Evolutionary conservation across 2,888 invertebrate species (phyloP).

Genomic region (Zele albiditarsus): DNA sequence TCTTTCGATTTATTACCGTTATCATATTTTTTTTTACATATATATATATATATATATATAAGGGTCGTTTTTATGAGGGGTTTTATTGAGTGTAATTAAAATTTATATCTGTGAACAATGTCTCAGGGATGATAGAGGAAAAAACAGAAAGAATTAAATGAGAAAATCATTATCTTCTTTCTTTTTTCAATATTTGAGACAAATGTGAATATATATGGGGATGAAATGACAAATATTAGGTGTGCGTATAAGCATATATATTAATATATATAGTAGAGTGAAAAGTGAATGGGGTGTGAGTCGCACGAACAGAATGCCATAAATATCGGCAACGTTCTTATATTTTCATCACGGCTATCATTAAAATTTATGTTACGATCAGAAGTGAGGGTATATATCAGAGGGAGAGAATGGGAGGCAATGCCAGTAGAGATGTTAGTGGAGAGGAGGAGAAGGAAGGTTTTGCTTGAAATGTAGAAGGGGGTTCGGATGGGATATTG

Average conservation of each 20-base stretch:
- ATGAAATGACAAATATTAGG: slow-evolving; percentile 9
- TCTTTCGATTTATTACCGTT: slow-evolving; percentile 9
- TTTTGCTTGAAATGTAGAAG: slow-evolving; percentile 35
- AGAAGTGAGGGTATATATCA: slow-evolving; percentile 69
- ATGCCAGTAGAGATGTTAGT: slow-evolving; percentile 33
- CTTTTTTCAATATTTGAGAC: background rate
- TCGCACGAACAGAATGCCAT: background rate
- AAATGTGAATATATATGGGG: background rate
- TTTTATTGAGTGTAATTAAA: background rate
- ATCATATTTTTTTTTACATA: slow-evolving; percentile 4
- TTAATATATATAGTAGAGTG: slow-evolving; percentile 1
- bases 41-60: background rate
- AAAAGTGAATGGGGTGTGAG: background rate
- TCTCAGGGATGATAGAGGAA: background rate
- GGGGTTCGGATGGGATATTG: slow-evolving; percentile 65
- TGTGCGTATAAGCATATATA: background rate
- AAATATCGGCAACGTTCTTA: slow-evolving; percentile 60
- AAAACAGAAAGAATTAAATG: background rate
- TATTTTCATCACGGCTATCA: slow-evolving; percentile 72
- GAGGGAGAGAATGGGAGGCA: background rate
- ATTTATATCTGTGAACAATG: background rate
- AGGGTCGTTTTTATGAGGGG: background rate
- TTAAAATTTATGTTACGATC: slow-evolving; percentile 73
- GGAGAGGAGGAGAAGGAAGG: background rate
- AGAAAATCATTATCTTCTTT: background rate